These are phyloP conservation scores for Motacilla alba DNA, from an alignment of 2,113 vertebrate species.

Conservation along the genomic window DNA sequence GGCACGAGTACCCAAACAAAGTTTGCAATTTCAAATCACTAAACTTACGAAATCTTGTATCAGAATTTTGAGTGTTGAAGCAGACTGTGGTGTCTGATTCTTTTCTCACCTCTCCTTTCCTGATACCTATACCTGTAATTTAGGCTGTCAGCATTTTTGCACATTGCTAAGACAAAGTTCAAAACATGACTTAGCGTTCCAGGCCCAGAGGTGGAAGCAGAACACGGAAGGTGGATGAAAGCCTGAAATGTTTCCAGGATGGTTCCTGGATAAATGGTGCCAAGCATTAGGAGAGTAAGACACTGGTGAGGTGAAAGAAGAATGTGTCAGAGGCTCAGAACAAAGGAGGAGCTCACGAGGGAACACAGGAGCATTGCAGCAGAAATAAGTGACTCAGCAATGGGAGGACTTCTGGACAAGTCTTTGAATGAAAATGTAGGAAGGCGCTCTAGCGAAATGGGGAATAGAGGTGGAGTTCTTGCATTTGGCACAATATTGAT, in stretches of 20 bases:
- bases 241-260: background rate
- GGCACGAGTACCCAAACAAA: background rate
- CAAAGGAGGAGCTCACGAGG: background rate
- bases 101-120: background rate
- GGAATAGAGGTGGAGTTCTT: background rate
- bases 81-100: rapidly evolving
- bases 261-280: background rate
- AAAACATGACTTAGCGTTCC: background rate
- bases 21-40: background rate
- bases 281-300: background rate
- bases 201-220: background rate
- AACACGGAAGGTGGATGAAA: background rate
- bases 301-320: background rate
- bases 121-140: background rate
- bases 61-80: background rate
- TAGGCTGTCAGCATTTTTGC: background rate
- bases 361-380: background rate
- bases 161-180: background rate
- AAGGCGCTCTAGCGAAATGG: background rate
- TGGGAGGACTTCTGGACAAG: background rate
- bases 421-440: background rate
- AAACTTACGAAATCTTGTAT: background rate
- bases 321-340: background rate
- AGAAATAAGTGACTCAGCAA: background rate
- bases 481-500: background rate